Base-by-base conservation (phyloP, 2,113 vertebrate genomes). In the Nansenia antarctica region DNA sequence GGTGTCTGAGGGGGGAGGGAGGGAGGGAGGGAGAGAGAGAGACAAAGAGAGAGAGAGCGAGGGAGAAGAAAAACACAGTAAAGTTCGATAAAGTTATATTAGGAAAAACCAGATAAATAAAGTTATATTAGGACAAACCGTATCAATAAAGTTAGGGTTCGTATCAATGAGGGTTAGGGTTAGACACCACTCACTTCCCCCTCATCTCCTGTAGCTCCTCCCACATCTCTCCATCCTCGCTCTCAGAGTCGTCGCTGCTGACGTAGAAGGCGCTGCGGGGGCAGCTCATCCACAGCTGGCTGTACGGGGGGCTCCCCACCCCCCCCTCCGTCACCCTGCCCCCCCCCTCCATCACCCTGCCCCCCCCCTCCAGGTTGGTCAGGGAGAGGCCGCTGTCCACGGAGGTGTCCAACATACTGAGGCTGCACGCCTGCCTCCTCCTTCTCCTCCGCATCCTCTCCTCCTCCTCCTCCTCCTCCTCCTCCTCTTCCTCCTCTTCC, bases 201-300 rank as follows among this genome's bases (percentile, higher is more conserved):
- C 95, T 91, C 49, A 99, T 94, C 59, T 87, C 93, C 85, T 96
- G 96, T 45, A 99, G 90, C 89, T 98, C 95, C 11, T 93, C 95
- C 93, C 95, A 92, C 86, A 96, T 94, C 31, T 96, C 95, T 31
- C 94, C 93, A 0, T 95, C 95, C 1, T 98, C 95, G 0, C 95
- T 98, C 90, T 98, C 96, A 0, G 94, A 94, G 29, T 98, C 96
- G 0, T 99, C 96, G 0, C 94, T 98, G 79, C 96, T 96, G 54
- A 93, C 42, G 62, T 94, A 96, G 70, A 94, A 85, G 29, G 88
- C 3, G 77, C 79, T 93, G 66, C 93, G 93, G 18, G 90, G 89
- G 85, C 92, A 94, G 54, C 86, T 95, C 89, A 93, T 87, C 95
- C 96, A 98, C 52, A 96, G 87, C 14, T 90, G 85, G 55, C 78